phyloP scores from a whole-genome alignment of 1,140 invertebrate genomes.

The Mizuhopecten yessoensis region DNA sequence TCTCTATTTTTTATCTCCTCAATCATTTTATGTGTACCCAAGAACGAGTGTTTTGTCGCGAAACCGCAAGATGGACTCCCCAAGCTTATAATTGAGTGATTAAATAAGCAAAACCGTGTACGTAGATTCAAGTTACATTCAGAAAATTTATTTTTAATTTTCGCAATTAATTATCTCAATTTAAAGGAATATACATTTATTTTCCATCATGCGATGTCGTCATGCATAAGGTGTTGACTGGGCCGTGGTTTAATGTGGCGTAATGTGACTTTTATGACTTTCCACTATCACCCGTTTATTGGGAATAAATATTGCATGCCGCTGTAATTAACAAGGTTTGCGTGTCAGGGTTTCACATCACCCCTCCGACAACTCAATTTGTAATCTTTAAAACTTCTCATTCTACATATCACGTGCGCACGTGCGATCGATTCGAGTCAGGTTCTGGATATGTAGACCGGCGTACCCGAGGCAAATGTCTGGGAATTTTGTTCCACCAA shows the following conservation, averaged over 20 bases:
- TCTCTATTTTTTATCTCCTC: neutral
- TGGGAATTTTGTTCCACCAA: neutral
- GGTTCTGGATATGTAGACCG: neutral
- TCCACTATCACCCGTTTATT: conserved; percentile 25
- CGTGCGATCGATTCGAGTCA: neutral
- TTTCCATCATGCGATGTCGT: neutral
- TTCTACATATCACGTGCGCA: conserved; percentile 16
- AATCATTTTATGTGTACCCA: neutral
- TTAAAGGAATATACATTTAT: conserved; percentile 7
- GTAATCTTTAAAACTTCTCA: conserved; percentile 39
- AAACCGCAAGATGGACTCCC: too few species aligned
- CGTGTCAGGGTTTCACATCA: conserved; percentile 2
- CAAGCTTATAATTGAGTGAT: neutral
- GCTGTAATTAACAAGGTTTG: conserved; percentile 33
- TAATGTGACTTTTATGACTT: conserved; percentile 26
- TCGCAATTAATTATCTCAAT: neutral
- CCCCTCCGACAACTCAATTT: conserved; percentile 12
- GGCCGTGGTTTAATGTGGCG: neutral
- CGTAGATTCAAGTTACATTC: neutral
- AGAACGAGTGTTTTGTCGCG: too few species aligned
- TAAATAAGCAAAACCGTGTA: neutral
- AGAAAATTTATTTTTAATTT: neutral
- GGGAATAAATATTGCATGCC: conserved; percentile 14
- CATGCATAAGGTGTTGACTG: conserved; percentile 21
- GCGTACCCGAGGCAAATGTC: conserved; percentile 9